These are phyloP conservation scores for Pluvialis apricaria DNA, from an alignment of 2,113 vertebrate genomes.

Conservation along the genomic window DNA sequence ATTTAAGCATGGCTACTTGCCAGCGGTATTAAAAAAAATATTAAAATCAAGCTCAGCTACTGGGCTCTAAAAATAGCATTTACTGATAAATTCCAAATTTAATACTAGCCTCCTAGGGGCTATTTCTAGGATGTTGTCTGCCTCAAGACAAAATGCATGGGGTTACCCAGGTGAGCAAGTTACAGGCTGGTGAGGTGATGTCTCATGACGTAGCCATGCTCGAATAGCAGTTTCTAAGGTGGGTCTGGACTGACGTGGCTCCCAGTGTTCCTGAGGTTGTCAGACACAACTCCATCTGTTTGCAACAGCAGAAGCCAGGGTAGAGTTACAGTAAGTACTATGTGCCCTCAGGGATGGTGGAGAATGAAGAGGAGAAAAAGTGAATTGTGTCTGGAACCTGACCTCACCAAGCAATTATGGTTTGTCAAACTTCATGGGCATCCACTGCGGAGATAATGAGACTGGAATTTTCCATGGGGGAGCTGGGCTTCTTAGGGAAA, in stretches of 20 bases:
- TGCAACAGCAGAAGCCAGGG: background rate
- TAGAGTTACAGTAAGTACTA: background rate
- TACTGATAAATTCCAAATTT: background rate
- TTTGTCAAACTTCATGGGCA: background rate
- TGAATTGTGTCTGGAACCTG: background rate
- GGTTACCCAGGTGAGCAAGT: background rate
- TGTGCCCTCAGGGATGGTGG: background rate
- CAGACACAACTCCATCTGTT: background rate
- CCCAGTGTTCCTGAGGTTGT: background rate
- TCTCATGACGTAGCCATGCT: background rate
- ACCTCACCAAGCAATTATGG: background rate
- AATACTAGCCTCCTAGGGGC: background rate
- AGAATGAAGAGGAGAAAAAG: background rate
- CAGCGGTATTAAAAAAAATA: constrained; percentile 1
- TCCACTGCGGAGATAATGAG: background rate
- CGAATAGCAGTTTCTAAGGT: background rate
- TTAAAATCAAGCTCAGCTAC: constrained; percentile 8
- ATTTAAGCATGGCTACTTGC: constrained; percentile 11
- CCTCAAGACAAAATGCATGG: background rate
- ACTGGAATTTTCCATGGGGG: background rate
- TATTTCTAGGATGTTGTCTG: background rate
- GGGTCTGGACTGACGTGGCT: background rate
- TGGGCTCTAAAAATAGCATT: background rate
- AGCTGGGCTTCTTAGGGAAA: background rate
- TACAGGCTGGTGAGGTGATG: background rate